Percentiles rank a stretch among this genome's conserved stretches.
phyloP scores from a whole-genome alignment of 2,113 vertebrate genomes.

The Lophochroa leadbeateri region DNA sequence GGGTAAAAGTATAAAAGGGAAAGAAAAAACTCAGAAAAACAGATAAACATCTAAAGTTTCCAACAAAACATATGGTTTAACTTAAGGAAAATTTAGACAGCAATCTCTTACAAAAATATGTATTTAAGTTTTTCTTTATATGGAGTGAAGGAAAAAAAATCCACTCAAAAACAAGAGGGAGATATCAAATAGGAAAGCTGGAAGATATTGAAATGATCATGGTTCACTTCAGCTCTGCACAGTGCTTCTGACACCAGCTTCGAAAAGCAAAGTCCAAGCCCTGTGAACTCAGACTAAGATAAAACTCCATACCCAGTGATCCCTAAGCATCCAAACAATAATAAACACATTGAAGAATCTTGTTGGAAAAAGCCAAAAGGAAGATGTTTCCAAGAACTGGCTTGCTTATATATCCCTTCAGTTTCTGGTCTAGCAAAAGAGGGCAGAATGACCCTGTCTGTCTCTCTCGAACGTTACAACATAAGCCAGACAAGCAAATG shows the following conservation, averaged over 20 bases:
- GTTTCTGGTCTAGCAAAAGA: neutral
- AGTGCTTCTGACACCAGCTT: neutral
- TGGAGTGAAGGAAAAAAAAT: neutral
- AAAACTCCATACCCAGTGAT: neutral
- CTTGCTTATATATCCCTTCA: neutral
- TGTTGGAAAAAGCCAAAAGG: neutral
- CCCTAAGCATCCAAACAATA: neutral
- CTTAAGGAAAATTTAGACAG: conserved; percentile 62
- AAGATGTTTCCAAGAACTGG: conserved; percentile 10
- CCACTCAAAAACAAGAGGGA: neutral
- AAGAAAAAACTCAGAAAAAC: conserved; percentile 35
- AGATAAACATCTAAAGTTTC: conserved; percentile 69
- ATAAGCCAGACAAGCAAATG: neutral
- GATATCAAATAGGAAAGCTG: neutral
- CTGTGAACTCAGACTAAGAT: neutral
- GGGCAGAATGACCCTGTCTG: neutral
- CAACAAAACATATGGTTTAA: conserved; percentile 67
- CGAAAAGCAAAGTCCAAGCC: neutral
- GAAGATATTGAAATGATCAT: neutral
- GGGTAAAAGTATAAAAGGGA: conserved; percentile 51
- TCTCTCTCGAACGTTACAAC: neutral
- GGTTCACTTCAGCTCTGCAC: neutral
- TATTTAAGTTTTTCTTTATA: conserved; percentile 52
- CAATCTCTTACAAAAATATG: conserved; percentile 45
- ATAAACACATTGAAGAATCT: conserved; percentile 24